Percentiles rank a stretch among this genome's conserved stretches.
phyloP scores from a whole-genome alignment of 2,113 vertebrate genomes.

The Ibidorhyncha struthersii region DNA sequence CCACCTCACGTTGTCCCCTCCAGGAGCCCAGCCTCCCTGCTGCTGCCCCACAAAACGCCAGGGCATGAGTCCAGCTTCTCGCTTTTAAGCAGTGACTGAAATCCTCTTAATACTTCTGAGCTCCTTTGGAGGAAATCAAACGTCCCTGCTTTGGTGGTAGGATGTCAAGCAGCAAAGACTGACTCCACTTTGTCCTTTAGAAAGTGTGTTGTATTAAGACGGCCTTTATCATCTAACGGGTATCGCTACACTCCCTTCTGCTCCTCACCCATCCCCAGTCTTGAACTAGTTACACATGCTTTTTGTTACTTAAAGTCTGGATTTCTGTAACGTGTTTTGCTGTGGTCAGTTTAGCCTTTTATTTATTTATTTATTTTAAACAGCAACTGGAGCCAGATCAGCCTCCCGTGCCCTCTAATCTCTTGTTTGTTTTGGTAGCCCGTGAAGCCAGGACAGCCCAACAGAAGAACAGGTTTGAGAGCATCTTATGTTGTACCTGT shows the following conservation, averaged over 20 bases:
- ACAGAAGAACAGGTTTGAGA: neutral
- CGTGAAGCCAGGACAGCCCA: neutral
- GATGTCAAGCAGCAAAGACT: neutral
- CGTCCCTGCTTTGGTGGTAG: neutral
- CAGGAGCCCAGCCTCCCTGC: neutral
- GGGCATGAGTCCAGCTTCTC: neutral
- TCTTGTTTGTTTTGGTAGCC: neutral
- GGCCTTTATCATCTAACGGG: neutral
- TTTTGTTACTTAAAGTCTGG: neutral
- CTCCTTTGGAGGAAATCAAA: neutral
- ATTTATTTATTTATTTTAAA: neutral
- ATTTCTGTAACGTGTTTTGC: neutral
- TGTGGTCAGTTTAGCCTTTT: neutral
- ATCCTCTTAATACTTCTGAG: neutral
- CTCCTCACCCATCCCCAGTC: neutral
- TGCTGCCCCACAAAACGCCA: neutral
- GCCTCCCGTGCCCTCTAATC: neutral
- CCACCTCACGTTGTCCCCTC: neutral
- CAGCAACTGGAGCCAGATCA: neutral
- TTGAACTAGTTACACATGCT: neutral
- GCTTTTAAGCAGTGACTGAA: neutral
- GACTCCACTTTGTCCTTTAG: neutral
- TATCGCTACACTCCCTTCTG: neutral
- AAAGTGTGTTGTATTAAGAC: neutral
- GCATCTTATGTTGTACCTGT: neutral